Percentiles rank a stretch among this genome's conserved stretches.
phyloP scores from a whole-genome alignment of 2,113 vertebrate species.

The Indicator indicator region DNA sequence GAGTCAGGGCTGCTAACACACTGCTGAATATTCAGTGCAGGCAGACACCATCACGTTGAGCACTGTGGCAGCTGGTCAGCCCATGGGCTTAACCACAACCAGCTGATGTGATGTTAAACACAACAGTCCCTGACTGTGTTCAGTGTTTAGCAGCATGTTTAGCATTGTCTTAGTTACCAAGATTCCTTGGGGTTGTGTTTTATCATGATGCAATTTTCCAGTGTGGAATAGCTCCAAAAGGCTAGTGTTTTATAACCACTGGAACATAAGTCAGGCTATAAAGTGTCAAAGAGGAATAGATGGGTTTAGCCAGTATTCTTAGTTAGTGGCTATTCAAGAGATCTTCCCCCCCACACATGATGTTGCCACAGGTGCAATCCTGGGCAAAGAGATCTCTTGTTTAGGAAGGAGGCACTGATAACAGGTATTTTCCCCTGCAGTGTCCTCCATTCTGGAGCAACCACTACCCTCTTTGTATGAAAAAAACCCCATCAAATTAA shows the following conservation, averaged over 20 bases:
- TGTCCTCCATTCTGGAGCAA: neutral
- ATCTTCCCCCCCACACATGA: neutral
- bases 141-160: conserved; percentile 61
- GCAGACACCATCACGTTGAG: neutral
- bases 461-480: neutral
- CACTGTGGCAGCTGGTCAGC: conserved; percentile 44
- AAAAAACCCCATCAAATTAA: neutral
- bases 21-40: neutral
- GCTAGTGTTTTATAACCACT: conserved; percentile 32
- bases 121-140: conserved; percentile 31
- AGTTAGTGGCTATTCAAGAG: neutral
- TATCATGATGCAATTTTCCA: conserved; percentile 64
- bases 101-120: conserved; percentile 62
- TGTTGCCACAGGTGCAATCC: neutral
- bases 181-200: conserved; percentile 44
- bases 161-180: conserved; percentile 65
- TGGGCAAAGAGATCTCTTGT: neutral
- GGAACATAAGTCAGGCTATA: neutral
- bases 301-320: neutral
- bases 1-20: conserved; percentile 9
- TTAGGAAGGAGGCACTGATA: neutral
- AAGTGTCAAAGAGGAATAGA: neutral
- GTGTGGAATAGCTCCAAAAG: conserved; percentile 41
- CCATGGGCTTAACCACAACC: conserved; percentile 62
- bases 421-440: neutral